A percentile compares a stretch with the other conserved stretches of the same genome.
Conservation (phyloP, 1,140 invertebrate species). For the Nephotettix cincticeps region DNA sequence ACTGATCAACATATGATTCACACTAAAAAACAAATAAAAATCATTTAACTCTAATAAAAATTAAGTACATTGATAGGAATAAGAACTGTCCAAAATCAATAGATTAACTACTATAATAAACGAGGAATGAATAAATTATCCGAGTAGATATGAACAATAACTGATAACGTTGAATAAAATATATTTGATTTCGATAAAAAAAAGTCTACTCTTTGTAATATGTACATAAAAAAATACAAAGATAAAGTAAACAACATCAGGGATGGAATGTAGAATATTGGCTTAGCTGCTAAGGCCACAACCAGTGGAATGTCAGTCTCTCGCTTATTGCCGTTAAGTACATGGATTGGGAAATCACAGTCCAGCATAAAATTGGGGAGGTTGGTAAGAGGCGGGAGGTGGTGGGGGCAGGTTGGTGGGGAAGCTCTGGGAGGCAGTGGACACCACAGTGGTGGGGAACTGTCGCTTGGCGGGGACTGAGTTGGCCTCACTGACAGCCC, state of each 20-base stretch:
- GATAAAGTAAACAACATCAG: slow-evolving; percentile 5
- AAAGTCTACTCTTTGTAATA: background rate
- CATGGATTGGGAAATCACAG: background rate
- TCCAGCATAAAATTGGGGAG: slow-evolving; percentile 28
- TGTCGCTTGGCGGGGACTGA: slow-evolving; percentile 23
- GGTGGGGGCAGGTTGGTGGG: slow-evolving; percentile 9
- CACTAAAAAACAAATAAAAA: too few species aligned
- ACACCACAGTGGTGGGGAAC: background rate
- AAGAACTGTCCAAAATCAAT: too few species aligned
- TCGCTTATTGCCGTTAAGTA: slow-evolving; percentile 18
- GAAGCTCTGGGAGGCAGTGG: background rate
- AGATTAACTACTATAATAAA: too few species aligned
- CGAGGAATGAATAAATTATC: background rate
- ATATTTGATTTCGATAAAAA: background rate
- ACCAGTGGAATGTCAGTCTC: slow-evolving; percentile 15
- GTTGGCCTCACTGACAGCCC: slow-evolving; percentile 32
- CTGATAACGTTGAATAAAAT: slow-evolving; percentile 3
- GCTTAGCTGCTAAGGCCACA: slow-evolving; percentile 11
- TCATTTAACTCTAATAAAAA: too few species aligned
- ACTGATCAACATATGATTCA: too few species aligned
- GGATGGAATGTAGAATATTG: slow-evolving; percentile 8
- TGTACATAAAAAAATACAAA: background rate
- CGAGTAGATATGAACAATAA: background rate
- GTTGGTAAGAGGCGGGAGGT: slow-evolving; percentile 17
- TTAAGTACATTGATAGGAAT: too few species aligned